phyloP scores from a whole-genome alignment of 1,140 invertebrate species.

The Caenorhabditis inopinata region DNA sequence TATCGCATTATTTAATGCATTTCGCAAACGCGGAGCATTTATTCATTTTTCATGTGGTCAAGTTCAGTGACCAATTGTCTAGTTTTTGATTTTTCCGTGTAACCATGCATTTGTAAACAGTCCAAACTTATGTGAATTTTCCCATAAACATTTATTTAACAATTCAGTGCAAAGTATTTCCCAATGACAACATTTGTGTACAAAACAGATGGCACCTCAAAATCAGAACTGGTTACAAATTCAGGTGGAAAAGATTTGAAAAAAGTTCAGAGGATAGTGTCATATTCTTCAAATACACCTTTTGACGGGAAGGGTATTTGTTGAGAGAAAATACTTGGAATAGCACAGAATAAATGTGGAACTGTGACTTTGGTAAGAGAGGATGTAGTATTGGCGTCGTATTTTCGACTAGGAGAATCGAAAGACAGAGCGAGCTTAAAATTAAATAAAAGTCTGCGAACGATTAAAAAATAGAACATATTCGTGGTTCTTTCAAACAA shows the following conservation, averaged over 20 bases:
- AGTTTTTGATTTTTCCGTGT: background rate
- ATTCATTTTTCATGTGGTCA: too few relatives aligned
- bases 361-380: background rate
- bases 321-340: background rate
- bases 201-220: background rate
- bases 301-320: background rate
- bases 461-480: too few relatives aligned
- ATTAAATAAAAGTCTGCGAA: too few relatives aligned
- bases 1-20: too few relatives aligned
- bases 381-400: background rate
- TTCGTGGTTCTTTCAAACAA: constrained; percentile 4
- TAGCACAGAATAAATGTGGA: background rate
- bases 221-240: too few relatives aligned
- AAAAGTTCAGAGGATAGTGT: too few relatives aligned
- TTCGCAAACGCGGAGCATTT: too few relatives aligned
- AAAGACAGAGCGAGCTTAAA: background rate
- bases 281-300: background rate
- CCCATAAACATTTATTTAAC: constrained; percentile 33
- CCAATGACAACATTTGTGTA: background rate
- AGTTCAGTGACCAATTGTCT: too few relatives aligned
- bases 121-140: background rate
- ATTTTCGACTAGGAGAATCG: constrained; percentile 6
- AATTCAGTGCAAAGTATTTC: background rate
- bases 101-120: background rate
- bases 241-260: too few relatives aligned